phyloP scores from a whole-genome alignment of 2,113 vertebrate genomes.

The Phrynocephalus versicolor region DNA sequence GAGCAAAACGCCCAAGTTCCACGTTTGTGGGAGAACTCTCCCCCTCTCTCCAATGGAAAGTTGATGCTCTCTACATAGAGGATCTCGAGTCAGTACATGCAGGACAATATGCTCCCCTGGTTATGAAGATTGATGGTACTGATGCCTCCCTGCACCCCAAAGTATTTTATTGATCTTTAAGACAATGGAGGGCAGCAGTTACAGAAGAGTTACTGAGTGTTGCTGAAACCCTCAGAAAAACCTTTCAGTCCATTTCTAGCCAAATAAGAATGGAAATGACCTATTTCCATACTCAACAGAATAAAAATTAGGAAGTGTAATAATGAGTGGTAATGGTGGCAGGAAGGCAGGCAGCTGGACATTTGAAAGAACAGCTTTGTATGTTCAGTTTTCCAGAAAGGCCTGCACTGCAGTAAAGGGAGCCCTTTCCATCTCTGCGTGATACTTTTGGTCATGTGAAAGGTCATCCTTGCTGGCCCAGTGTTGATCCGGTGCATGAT shows the following conservation, averaged over 20 bases:
- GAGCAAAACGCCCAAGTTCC: background rate
- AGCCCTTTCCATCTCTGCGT: constrained; percentile 43
- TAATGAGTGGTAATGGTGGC: constrained; percentile 7
- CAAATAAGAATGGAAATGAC: background rate
- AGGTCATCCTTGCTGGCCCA: background rate
- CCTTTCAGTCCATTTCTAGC: background rate
- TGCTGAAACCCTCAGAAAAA: background rate
- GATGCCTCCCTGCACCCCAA: background rate
- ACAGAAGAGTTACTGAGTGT: background rate
- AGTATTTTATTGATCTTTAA: background rate
- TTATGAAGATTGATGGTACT: background rate
- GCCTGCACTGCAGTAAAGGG: constrained; percentile 60
- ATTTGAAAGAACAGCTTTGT: constrained; percentile 12
- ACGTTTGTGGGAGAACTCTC: no score
- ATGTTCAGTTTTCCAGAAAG: constrained; percentile 53
- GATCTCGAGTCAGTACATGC: background rate
- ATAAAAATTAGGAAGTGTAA: background rate
- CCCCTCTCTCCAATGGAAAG: no score
- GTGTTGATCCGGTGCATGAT: constrained; percentile 30
- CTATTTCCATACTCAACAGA: background rate
- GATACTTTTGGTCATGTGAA: constrained; percentile 5
- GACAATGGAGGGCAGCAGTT: background rate
- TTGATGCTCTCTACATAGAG: no score
- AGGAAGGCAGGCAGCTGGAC: background rate
- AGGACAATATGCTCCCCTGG: background rate